These are phyloP conservation scores for Andrena hattorfiana DNA, from an alignment of 2,888 invertebrate species.

Conservation along the genomic window DNA sequence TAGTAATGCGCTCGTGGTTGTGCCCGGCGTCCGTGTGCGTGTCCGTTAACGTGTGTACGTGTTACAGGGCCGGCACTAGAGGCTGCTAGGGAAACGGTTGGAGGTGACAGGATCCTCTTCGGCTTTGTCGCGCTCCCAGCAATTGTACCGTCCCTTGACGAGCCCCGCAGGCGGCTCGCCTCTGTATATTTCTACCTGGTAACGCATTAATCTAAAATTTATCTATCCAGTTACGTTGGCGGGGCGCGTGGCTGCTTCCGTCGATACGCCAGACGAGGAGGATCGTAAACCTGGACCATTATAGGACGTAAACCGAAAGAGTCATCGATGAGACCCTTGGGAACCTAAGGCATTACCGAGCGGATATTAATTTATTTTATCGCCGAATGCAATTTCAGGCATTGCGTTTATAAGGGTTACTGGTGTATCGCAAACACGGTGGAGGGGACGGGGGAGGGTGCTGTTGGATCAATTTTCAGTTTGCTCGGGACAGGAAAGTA, in stretches of 20 bases:
- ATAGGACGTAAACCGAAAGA: constrained; percentile 19
- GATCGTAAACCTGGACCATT: constrained; percentile 8
- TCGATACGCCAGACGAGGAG: background rate
- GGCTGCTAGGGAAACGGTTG: constrained; percentile 53
- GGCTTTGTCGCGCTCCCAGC: constrained; percentile 26
- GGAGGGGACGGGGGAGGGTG: constrained; percentile 9
- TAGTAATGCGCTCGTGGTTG: constrained; percentile 61
- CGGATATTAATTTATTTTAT: constrained; percentile 57
- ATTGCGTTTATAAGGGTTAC: constrained; percentile 51
- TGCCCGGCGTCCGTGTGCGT: constrained; percentile 40
- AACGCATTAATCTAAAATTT: constrained; percentile 15
- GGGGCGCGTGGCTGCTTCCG: background rate
- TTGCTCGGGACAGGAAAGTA: constrained; percentile 70
- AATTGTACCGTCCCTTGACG: constrained; percentile 23
- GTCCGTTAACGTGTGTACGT: constrained; percentile 52
- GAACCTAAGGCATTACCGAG: constrained; percentile 42
- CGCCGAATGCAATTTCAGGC: constrained; percentile 51
- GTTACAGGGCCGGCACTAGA: constrained; percentile 59
- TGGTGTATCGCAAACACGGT: constrained; percentile 33
- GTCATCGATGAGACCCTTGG: constrained; percentile 41
- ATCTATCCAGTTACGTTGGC: background rate
- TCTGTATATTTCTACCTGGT: background rate
- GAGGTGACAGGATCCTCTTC: constrained; percentile 67
- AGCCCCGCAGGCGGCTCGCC: background rate
- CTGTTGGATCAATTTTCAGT: constrained; percentile 72